A percentile compares a stretch with the other conserved stretches of the same genome.
These are phyloP conservation scores for Aulostomus chinensis DNA, from an alignment of 2,797 vertebrate species.

Conservation along the genomic window DNA sequence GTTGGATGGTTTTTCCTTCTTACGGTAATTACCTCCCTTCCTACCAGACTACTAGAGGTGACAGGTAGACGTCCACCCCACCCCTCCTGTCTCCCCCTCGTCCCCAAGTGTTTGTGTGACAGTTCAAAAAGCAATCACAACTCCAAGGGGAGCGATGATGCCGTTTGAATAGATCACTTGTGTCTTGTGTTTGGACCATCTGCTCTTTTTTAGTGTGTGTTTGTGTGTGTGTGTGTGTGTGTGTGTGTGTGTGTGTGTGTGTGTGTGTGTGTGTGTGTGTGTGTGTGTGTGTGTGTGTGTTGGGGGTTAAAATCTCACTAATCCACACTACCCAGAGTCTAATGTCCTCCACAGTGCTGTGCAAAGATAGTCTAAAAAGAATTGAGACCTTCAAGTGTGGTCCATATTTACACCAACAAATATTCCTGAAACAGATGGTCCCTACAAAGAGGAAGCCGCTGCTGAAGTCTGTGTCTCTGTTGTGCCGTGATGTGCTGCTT, in stretches of 20 bases:
- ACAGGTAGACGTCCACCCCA: constrained; percentile 64
- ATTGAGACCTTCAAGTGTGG: not conserved
- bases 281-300: too few species aligned
- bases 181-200: not conserved
- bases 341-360: too few species aligned
- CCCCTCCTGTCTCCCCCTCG: constrained; percentile 2
- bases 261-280: too few species aligned
- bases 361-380: too few species aligned
- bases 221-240: too few species aligned
- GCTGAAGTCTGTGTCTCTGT: not conserved
- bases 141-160: constrained; percentile 11
- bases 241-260: too few species aligned
- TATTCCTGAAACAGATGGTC: not conserved
- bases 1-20: constrained; percentile 89
- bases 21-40: constrained; percentile 81
- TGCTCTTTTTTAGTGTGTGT: too few species aligned
- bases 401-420: not conserved
- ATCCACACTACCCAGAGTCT: too few species aligned
- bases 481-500: not conserved
- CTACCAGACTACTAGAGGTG: constrained; percentile 54
- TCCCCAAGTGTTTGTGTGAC: constrained; percentile 26
- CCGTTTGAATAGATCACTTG: constrained; percentile 9
- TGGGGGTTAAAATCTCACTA: too few species aligned
- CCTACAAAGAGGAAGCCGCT: not conserved
- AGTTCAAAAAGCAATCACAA: constrained; percentile 16